A percentile compares a stretch with the other conserved stretches of the same genome.
Evolutionary conservation across 2,113 vertebrate genomes (phyloP).

Genomic region (Burhinus oedicnemus): DNA sequence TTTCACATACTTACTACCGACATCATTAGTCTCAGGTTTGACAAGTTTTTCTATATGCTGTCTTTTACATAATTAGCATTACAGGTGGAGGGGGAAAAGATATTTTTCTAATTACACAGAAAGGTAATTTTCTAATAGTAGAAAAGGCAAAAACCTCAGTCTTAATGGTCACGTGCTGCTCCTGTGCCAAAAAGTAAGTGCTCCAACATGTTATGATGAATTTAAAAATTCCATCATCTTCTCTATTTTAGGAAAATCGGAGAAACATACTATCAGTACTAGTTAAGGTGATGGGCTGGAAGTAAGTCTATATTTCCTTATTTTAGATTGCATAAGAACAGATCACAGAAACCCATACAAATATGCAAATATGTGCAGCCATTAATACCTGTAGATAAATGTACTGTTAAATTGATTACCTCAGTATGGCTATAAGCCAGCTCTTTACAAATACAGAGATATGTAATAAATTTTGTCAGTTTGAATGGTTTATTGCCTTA

Average conservation of each 20-base stretch:
- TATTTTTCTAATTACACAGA: background rate
- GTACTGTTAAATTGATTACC: background rate
- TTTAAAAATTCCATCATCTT: background rate
- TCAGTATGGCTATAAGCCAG: background rate
- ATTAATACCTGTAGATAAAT: background rate
- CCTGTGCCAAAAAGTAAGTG: background rate
- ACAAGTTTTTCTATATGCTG: background rate
- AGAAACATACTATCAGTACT: background rate
- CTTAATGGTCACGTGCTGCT: background rate
- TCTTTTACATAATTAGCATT: background rate
- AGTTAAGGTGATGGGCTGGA: background rate
- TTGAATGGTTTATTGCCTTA: background rate
- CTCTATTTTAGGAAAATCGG: background rate
- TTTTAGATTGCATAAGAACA: background rate
- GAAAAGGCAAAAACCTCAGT: background rate
- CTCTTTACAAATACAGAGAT: background rate
- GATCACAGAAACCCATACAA: background rate
- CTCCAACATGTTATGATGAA: background rate
- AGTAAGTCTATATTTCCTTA: background rate
- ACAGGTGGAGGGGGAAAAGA: background rate
- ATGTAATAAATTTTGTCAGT: background rate
- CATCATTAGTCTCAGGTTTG: background rate
- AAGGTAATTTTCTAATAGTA: background rate
- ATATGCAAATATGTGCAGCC: background rate
- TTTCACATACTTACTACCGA: fast-evolving